Evolutionary conservation across 1,140 invertebrate genomes (phyloP).

Genomic region (Episyrphus balteatus): DNA sequence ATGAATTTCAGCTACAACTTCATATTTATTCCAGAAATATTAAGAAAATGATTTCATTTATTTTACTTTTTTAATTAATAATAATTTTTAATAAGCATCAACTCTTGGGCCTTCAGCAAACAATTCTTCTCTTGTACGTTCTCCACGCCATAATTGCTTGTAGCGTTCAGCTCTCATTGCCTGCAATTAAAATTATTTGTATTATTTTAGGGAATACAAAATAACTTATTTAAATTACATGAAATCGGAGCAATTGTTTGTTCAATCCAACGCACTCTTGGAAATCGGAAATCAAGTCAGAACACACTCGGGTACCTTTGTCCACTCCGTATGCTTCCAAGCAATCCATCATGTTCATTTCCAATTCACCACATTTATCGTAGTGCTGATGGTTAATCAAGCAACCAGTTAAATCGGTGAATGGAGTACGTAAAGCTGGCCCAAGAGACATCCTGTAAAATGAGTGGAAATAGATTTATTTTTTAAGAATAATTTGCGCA

Average conservation of each 20-base stretch:
- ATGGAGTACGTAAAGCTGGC: slow-evolving; percentile 49
- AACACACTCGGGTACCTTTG: slow-evolving; percentile 44
- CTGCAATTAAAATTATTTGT: slow-evolving; percentile 15
- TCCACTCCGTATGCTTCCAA: slow-evolving; percentile 60
- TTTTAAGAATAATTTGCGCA: background rate
- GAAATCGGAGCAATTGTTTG: slow-evolving; percentile 47
- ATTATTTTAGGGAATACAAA: background rate
- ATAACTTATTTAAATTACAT: slow-evolving; percentile 26
- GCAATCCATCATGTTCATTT: slow-evolving; percentile 57
- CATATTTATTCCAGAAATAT: too few species aligned
- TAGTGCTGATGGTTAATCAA: slow-evolving; percentile 50
- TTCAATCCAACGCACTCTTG: slow-evolving; percentile 48
- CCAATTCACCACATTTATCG: slow-evolving; percentile 49
- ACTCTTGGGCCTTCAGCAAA: slow-evolving; percentile 38
- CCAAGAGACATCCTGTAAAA: slow-evolving; percentile 38
- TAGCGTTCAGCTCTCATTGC: slow-evolving; percentile 45
- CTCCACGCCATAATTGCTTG: slow-evolving; percentile 41
- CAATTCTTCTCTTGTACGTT: slow-evolving; percentile 35
- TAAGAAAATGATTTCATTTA: too few species aligned
- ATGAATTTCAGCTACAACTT: too few species aligned
- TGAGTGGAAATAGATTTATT: background rate
- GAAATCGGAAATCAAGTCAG: slow-evolving; percentile 48
- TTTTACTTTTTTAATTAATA: background rate
- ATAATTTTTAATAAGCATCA: slow-evolving; percentile 36
- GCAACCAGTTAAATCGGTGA: slow-evolving; percentile 54